Evolutionary conservation across 2,888 invertebrate genomes (phyloP).

Genomic region (Pristionchus fissidentatus): DNA sequence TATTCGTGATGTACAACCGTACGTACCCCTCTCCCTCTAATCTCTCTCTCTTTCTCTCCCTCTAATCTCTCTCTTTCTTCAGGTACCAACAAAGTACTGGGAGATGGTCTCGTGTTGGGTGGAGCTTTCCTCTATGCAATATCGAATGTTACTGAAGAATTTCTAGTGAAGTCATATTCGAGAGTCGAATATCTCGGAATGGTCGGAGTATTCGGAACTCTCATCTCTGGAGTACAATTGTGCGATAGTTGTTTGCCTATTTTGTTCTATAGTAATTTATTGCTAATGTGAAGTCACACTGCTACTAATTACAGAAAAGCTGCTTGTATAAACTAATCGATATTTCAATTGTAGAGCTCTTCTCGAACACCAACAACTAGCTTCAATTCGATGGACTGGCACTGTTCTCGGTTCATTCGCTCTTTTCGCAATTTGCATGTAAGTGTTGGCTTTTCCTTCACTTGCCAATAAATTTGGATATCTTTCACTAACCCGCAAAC

Average conservation of each 20-base stretch:
- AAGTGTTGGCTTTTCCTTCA: constrained; percentile 80
- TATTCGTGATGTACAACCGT: too few relatives aligned
- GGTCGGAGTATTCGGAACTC: constrained; percentile 86
- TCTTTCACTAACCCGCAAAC: neutral
- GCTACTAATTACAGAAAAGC: too few relatives aligned
- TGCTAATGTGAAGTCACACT: neutral
- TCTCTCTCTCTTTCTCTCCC: neutral
- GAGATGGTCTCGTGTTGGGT: constrained; percentile 86
- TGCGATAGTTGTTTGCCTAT: constrained; percentile 47
- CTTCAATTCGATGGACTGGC: constrained; percentile 81
- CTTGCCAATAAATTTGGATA: neutral
- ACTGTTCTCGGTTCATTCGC: constrained; percentile 75
- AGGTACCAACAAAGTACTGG: constrained; percentile 86
- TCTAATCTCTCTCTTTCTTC: too few relatives aligned
- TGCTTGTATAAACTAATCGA: neutral
- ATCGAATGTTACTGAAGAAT: constrained; percentile 78
- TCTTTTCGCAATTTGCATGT: constrained; percentile 83
- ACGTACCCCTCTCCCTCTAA: too few relatives aligned
- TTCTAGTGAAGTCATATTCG: constrained; percentile 85
- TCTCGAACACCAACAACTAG: constrained; percentile 83
- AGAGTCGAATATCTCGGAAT: constrained; percentile 87
- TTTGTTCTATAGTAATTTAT: neutral
- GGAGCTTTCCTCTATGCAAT: constrained; percentile 80
- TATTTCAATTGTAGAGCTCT: constrained; percentile 75
- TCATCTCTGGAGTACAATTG: constrained; percentile 86